These are phyloP conservation scores for Hippoglossus stenolepis DNA, from an alignment of 2,113 vertebrate genomes.

Conservation along the genomic window DNA sequence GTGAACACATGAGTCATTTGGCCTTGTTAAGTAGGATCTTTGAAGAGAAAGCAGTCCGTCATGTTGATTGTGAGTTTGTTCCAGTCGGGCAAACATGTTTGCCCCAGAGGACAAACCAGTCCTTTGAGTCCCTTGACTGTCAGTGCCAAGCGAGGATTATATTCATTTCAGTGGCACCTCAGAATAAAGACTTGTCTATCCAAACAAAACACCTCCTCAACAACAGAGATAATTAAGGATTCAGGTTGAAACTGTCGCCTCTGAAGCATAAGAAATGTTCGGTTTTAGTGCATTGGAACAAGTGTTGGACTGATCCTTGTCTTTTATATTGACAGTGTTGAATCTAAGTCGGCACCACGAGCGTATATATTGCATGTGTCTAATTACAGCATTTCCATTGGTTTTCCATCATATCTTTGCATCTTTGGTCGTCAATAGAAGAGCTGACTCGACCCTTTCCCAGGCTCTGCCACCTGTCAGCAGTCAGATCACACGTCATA, in stretches of 20 bases:
- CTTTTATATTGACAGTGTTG: constrained; percentile 5
- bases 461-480: constrained; percentile 58
- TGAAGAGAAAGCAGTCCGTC: constrained; percentile 48
- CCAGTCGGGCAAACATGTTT: constrained; percentile 54
- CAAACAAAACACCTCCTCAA: constrained; percentile 49
- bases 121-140: constrained; percentile 40
- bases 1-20: constrained; percentile 59
- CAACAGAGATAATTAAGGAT: constrained; percentile 41
- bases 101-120: constrained; percentile 49
- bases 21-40: constrained; percentile 41
- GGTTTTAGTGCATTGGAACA: background rate
- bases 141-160: constrained; percentile 55
- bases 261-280: background rate
- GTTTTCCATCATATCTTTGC: constrained; percentile 3
- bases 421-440: constrained; percentile 23
- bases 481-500: constrained; percentile 49
- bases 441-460: constrained; percentile 48
- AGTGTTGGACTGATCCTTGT: background rate
- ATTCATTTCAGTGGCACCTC: constrained; percentile 51
- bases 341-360: background rate
- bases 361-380: constrained; percentile 1
- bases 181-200: constrained; percentile 30
- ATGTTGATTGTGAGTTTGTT: constrained; percentile 61
- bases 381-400: constrained; percentile 21
- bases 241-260: background rate